Conservation (phyloP, 2,797 vertebrate genomes). For the Schizothorax lantsangensis region DNA sequence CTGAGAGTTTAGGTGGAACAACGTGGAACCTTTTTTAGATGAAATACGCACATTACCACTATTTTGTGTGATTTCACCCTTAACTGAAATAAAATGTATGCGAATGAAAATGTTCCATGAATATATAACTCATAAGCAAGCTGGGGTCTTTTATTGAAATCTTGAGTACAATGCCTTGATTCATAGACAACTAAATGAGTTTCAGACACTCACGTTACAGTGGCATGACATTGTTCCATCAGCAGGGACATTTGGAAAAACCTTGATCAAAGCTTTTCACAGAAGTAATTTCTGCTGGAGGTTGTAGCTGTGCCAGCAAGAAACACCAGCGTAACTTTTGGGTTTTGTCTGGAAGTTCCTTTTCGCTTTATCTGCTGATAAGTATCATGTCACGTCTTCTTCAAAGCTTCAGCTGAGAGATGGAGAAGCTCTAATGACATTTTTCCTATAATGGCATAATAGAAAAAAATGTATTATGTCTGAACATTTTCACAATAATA, state of each 20-base stretch:
- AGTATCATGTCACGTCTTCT: constrained; percentile 5
- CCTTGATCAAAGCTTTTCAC: constrained; percentile 79
- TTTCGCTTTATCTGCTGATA: constrained; percentile 26
- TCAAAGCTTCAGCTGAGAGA: constrained; percentile 15
- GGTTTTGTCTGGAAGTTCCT: constrained; percentile 50
- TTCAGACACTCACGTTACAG: constrained; percentile 19
- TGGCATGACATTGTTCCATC: constrained; percentile 71
- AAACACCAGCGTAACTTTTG: constrained; percentile 67
- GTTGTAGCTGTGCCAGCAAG: constrained; percentile 68
- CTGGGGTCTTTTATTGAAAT: not conserved
- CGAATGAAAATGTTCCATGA: not conserved
- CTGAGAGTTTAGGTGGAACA: not conserved
- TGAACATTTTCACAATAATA: not conserved
- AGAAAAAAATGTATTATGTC: not conserved
- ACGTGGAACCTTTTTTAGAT: not conserved
- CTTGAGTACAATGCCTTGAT: constrained; percentile 27
- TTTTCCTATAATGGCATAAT: not conserved
- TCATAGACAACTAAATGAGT: constrained; percentile 20
- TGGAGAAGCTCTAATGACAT: not conserved
- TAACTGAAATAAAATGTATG: not conserved
- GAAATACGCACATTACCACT: not conserved
- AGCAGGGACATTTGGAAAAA: constrained; percentile 69
- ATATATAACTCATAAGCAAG: not conserved
- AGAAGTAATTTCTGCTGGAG: constrained; percentile 73
- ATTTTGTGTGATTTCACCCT: constrained; percentile 8